Conservation (phyloP, 1,140 invertebrate species). For the Euura lappo region DNA sequence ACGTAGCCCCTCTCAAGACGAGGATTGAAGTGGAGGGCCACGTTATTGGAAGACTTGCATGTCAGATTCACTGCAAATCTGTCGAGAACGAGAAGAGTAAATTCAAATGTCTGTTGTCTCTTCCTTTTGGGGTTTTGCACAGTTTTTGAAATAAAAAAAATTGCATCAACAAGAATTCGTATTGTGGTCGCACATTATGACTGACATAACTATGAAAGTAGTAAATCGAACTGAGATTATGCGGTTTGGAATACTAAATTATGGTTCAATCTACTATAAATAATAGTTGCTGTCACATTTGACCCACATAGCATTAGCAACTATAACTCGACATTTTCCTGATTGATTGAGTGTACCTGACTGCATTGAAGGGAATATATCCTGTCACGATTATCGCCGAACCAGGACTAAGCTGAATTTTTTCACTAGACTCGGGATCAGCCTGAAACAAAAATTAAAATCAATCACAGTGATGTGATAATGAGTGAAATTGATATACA, state of each 20-base stretch:
- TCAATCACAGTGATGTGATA: background rate
- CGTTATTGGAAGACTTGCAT: slow-evolving; percentile 63
- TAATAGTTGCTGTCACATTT: background rate
- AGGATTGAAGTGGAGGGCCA: slow-evolving; percentile 83
- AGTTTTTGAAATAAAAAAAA: background rate
- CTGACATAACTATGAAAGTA: too few relatives aligned
- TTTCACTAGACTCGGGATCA: slow-evolving; percentile 29
- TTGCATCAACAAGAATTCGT: too few relatives aligned
- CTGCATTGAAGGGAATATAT: slow-evolving; percentile 47
- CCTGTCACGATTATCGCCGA: slow-evolving; percentile 51
- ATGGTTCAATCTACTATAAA: too few relatives aligned
- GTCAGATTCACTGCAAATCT: slow-evolving; percentile 72
- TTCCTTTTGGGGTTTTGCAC: background rate
- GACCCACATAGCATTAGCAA: too few relatives aligned
- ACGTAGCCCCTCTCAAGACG: slow-evolving; percentile 74
- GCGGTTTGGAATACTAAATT: too few relatives aligned
- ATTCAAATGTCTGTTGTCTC: slow-evolving; percentile 7
- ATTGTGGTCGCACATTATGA: too few relatives aligned
- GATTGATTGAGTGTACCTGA: slow-evolving; percentile 30
- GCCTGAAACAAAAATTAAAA: slow-evolving; percentile 38
- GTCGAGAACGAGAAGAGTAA: background rate
- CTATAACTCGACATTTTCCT: too few relatives aligned
- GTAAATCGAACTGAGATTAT: too few relatives aligned
- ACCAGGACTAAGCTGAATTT: slow-evolving; percentile 44
- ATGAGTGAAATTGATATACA: too few relatives aligned